These are phyloP conservation scores for Rhynchonycteris naso DNA, from an alignment of 2,797 vertebrate species.

Conservation along the genomic window DNA sequence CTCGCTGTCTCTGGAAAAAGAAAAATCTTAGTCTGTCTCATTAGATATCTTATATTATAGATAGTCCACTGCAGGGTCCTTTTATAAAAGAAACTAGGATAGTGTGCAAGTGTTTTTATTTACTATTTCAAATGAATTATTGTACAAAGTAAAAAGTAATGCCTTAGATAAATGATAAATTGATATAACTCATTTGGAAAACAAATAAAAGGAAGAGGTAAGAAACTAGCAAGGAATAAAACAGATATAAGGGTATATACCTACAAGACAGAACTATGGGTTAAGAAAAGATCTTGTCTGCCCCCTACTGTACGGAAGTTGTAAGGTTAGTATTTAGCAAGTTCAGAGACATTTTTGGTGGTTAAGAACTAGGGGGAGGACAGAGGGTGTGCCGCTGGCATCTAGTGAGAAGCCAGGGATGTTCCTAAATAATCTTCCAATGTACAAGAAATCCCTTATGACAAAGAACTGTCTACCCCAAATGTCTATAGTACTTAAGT, in stretches of 20 bases:
- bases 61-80: slow-evolving; percentile 95
- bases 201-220: slow-evolving; percentile 76
- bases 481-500: background rate
- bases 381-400: background rate
- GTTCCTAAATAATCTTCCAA: background rate
- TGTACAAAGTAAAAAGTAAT: slow-evolving; percentile 45
- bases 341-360: slow-evolving; percentile 6
- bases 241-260: slow-evolving; percentile 82
- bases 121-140: slow-evolving; percentile 50
- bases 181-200: slow-evolving; percentile 74
- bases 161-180: slow-evolving; percentile 58
- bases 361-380: background rate
- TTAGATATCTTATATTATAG: slow-evolving; percentile 85
- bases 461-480: background rate
- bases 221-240: slow-evolving; percentile 90
- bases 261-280: slow-evolving; percentile 63
- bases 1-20: no score
- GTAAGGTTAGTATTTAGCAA: slow-evolving; percentile 83
- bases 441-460: background rate
- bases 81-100: slow-evolving; percentile 72
- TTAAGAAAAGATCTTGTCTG: slow-evolving; percentile 83
- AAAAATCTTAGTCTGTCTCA: slow-evolving; percentile 92
- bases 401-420: background rate
- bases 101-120: background rate
- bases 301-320: slow-evolving; percentile 87